Evolutionary conservation across 1,140 invertebrate genomes (phyloP).

Genomic region (Papilio dardanus): DNA sequence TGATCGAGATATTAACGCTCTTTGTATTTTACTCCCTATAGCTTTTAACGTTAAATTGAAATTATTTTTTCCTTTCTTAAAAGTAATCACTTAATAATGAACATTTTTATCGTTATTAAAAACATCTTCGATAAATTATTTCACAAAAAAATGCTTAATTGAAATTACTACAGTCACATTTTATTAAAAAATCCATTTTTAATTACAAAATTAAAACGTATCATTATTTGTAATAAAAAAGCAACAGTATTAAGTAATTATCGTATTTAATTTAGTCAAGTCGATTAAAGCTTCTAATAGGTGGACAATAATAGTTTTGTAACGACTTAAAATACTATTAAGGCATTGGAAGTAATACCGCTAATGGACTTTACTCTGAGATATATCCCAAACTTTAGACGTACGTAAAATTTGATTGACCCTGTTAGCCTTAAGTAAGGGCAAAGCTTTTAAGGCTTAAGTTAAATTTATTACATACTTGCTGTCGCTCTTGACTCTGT

Average conservation of each 20-base stretch:
- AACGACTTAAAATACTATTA: conserved; percentile 5
- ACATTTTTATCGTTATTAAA: background rate
- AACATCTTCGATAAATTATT: background rate
- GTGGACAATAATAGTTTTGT: background rate
- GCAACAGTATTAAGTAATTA: background rate
- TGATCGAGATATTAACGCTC: conserved; percentile 42
- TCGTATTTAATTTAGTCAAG: background rate
- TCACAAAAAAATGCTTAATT: background rate
- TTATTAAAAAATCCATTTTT: background rate
- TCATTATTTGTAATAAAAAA: background rate
- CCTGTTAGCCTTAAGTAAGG: background rate
- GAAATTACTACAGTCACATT: background rate
- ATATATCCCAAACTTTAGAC: conserved; percentile 17
- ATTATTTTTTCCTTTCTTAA: background rate
- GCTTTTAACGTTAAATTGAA: conserved; percentile 14
- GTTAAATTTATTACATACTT: conserved; percentile 1
- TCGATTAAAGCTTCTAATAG: background rate
- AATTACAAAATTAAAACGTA: no score
- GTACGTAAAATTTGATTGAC: conserved; percentile 13
- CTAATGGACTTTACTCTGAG: background rate
- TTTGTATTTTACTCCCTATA: conserved; percentile 7
- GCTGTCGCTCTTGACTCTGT: no score
- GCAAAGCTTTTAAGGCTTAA: conserved; percentile 8
- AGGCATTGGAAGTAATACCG: background rate
- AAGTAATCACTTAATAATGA: background rate